Base-by-base conservation (phyloP, 2,113 vertebrate species). In the Cairina moschata region DNA sequence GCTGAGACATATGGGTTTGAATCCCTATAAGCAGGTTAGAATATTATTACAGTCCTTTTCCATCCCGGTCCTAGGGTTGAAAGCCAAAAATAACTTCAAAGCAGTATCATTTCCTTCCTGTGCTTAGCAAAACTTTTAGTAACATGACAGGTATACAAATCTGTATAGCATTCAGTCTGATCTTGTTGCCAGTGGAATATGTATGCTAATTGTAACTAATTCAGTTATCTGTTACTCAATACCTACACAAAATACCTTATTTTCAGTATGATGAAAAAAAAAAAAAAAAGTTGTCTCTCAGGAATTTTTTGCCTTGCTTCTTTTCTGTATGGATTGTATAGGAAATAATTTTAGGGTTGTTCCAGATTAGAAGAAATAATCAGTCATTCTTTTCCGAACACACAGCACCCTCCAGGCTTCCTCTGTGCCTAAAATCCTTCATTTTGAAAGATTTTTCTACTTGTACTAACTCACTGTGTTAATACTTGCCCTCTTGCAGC, bases 1-100 rank as follows among this genome's bases (percentile, higher is more conserved):
- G 44, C 78, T 91, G 73, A 76, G 65, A 86, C 13, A 68, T 34
- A 84, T 8, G 62, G 42, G 23, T 84, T 95, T 84, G 77, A 86
- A 89, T 82, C 62, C 71, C 52, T 89, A 32, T 65, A 91, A 96
- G 58, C 66, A 92, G 91, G 94, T 91, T 96, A 93, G 88, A 95
- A 91, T 95, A 87, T 87, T 95, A 72, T 92, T 92, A 83, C 74
- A 84, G 62, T 72, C 34, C 31, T 84, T 92, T 97, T 92, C 91
- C 63, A 42, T 92, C 69, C 74, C 89, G 92, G 54, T 89, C 48
- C 54, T 86, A 34, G 6, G 42, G 52, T 54, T 91, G 82, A 74
- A 82, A 88, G 83, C 87, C 82, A 91, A 93, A 91, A 93, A 86
- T 71, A 94, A 94, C 88, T 93, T 96, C 67, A 88, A 95, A 96